Evolutionary conservation across 2,113 vertebrate species (phyloP), one percentile per base, ranked within the genome.

Genomic region (Pampusana beccarii): DNA sequence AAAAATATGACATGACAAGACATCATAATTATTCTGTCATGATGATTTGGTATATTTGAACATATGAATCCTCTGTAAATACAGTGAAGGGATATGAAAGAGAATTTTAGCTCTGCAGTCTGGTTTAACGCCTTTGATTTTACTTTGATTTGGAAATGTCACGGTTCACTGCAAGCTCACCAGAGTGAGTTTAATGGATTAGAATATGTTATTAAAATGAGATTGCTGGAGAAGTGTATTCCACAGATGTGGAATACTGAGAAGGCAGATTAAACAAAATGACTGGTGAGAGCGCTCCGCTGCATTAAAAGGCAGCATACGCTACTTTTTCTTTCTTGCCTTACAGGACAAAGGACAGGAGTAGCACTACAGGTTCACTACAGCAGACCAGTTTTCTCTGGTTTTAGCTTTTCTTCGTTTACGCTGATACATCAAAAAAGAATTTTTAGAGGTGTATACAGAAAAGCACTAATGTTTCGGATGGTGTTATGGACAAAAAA

Each of bases 201-300:
- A 93, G 77, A 95, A 87, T 94, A 92, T 74, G 83, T 94, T 91
- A 95, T 89, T 93, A 91, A 96, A 95, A 93, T 93, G 61, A 92
- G 83, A 91, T 36, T 79, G 73, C 69, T 65, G 53, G 33, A 61
- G 61, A 92, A 84, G 36, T 54, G 38, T 81, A 87, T 93, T 91
- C 44, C 86, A 88, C 53, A 94, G 75, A 91, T 79, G 53, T 51
- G 72, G 83, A 93, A 92, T 86, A 81, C 24, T 89, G 88, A 80
- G 92, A 91, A 86, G 64, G 48, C 20, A 90, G 56, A 79, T 74
- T 84, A 94, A 90, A 93, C 71, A 92, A 83, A 50, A 62, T 23
- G 66, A 79, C 44, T 93, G 69, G 28, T 1, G 3, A 86, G 33
- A 69, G 54, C 66, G 65, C 8, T 90, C 26, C 2, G 1, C 26